A percentile compares a stretch with the other conserved stretches of the same genome.
Evolutionary conservation across 2,113 vertebrate species (phyloP).

Genomic region (Nerophis ophidion): DNA sequence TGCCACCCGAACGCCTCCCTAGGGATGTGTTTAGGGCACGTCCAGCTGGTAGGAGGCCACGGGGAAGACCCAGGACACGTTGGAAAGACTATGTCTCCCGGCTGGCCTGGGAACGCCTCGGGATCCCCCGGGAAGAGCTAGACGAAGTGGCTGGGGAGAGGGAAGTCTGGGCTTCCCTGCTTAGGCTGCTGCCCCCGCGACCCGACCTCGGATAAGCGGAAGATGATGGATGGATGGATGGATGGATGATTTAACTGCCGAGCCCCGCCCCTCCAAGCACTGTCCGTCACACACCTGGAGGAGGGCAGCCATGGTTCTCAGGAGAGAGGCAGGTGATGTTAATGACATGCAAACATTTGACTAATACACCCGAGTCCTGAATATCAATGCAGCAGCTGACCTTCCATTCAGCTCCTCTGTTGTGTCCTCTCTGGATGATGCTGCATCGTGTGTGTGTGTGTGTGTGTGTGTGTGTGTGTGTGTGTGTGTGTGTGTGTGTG

Average conservation of each 20-base stretch:
- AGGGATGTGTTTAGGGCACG: no score
- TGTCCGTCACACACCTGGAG: constrained; percentile 53
- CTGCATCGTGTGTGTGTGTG: constrained; percentile 6
- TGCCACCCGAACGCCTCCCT: no score
- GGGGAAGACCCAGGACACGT: no score
- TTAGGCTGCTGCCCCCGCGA: no score
- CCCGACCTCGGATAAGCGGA: no score
- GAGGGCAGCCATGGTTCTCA: constrained; percentile 19
- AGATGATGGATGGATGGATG: no score
- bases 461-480: constrained; percentile 9
- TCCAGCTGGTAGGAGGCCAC: no score
- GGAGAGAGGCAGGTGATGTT: constrained; percentile 27
- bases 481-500: constrained; percentile 18
- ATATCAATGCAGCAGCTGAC: constrained; percentile 44
- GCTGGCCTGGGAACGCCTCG: no score
- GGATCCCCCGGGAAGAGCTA: no score
- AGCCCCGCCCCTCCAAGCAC: constrained; percentile 34
- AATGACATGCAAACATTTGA: constrained; percentile 44
- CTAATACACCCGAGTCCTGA: constrained; percentile 37
- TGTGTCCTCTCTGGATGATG: constrained; percentile 23
- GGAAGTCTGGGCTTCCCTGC: no score
- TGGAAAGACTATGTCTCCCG: no score
- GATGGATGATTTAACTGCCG: constrained; percentile 64
- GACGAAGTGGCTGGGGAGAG: no score
- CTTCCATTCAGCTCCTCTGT: constrained; percentile 39